Base-by-base conservation (phyloP, 2,113 vertebrate species). In the Pardalotus punctatus region DNA sequence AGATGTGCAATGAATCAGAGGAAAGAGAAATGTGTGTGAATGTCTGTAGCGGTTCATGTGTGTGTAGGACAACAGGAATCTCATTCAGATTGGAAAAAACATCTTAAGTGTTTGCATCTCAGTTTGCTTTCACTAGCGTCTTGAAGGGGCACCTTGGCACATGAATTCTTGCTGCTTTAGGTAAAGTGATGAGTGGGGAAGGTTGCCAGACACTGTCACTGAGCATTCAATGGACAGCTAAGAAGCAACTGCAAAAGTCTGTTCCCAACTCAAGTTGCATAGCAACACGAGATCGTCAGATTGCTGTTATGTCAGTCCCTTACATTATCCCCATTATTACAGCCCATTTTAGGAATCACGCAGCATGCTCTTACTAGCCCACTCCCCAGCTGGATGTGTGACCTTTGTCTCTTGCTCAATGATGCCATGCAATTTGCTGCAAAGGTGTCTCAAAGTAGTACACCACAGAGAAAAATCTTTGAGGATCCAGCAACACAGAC, bases 261-360 rank as follows among this genome's bases (percentile, higher is more conserved):
- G 81, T 96, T 95, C 79, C 92, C 88, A 96, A 90, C 91, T 95
- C 93, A 94, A 93, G 97, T 98, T 97, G 97, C 97, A 97, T 98
- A 97, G 98, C 97, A 98, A 98, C 98, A 95, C 82, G 85, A 95
- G 97, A 94, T 93, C 19, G n/a, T 97, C 97, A 95, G 97, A 94
- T 98, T 95, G 96, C 96, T 93, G 58, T 97, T 96, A 90, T 77
- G 90, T 90, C 61, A 93, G 92, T 96, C 91, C 91, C 57, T 97
- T 94, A 95, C 80, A 82, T 85, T 96, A 83, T 70, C 33, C 58
- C 50, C 54, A 50, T 92, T 93, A 90, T 78, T 86, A 73, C 47
- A 91, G 22, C 33, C 1, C 0, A 51, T 71, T 92, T 65, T 86
- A 74, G 72, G 64, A 86, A 83, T 74, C 53, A 23, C 0, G 12